These are phyloP conservation scores for Festucalex cinctus DNA, from an alignment of 2,113 vertebrate species.

Conservation along the genomic window DNA sequence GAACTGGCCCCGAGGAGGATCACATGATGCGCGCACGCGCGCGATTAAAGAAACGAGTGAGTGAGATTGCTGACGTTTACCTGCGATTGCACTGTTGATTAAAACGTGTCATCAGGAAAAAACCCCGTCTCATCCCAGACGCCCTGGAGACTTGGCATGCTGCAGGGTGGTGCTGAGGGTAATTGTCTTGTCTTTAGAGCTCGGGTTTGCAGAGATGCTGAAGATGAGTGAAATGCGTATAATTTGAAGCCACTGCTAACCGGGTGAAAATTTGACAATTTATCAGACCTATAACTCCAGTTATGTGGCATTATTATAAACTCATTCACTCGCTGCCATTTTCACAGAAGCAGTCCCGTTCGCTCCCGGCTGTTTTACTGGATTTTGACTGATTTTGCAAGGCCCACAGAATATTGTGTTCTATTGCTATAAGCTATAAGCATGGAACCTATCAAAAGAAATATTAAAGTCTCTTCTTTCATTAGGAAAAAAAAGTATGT, in stretches of 20 bases:
- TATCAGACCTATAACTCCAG: background rate
- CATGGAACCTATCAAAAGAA: too few species aligned
- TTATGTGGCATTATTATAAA: background rate
- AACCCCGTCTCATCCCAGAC: conserved; percentile 40
- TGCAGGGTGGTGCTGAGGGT: conserved; percentile 30
- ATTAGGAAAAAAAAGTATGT: too few species aligned
- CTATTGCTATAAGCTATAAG: too few species aligned
- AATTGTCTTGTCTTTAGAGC: conserved; percentile 51
- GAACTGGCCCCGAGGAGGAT: conserved; percentile 72
- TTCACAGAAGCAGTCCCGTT: too few species aligned
- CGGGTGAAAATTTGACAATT: background rate
- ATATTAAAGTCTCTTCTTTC: too few species aligned
- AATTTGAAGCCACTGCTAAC: conserved; percentile 33
- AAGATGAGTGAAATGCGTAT: conserved; percentile 41
- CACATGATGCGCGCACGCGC: conserved; percentile 51
- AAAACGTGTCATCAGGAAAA: conserved; percentile 68
- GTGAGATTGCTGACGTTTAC: conserved; percentile 44
- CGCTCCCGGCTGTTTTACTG: too few species aligned
- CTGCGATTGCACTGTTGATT: conserved; percentile 65
- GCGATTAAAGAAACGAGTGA: conserved; percentile 54
- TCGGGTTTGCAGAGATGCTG: conserved; percentile 36
- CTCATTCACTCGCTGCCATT: too few species aligned
- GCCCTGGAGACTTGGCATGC: conserved; percentile 46
- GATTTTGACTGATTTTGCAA: too few species aligned
- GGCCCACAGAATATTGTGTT: too few species aligned